A percentile compares a stretch with the other conserved stretches of the same genome.
These are phyloP conservation scores for Enteromius unitaeniatus DNA, from an alignment of 2,797 vertebrate genomes.

Conservation along the genomic window DNA sequence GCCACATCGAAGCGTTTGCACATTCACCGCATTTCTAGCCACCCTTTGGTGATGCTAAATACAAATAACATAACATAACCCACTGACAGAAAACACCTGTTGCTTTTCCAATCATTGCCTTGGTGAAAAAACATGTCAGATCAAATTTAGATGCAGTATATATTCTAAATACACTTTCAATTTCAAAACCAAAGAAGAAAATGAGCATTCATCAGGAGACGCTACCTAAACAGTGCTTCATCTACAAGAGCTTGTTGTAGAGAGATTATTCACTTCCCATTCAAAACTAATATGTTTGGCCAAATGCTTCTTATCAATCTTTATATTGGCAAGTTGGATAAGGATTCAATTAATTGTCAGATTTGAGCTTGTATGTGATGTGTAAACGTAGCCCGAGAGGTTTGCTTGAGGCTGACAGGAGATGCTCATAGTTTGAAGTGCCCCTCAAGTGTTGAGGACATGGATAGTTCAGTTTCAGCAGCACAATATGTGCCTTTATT, in stretches of 20 bases:
- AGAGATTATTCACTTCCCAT: background rate
- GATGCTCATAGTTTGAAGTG: background rate
- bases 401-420: background rate
- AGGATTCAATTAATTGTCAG: conserved; percentile 2
- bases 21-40: conserved; percentile 14
- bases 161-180: conserved; percentile 14
- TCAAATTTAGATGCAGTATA: conserved; percentile 29
- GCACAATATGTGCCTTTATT: conserved; percentile 70
- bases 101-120: background rate
- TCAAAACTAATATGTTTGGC: background rate
- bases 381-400: conserved; percentile 12
- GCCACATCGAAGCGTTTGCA: background rate
- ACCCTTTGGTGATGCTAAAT: conserved; percentile 10
- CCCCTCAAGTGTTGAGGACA: conserved; percentile 30
- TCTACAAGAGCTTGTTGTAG: background rate
- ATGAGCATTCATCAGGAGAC: background rate
- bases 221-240: background rate
- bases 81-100: conserved; percentile 17
- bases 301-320: background rate
- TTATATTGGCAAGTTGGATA: background rate
- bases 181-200: conserved; percentile 39
- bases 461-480: conserved; percentile 50
- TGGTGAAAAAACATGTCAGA: conserved; percentile 24
- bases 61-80: conserved; percentile 7
- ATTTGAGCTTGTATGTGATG: conserved; percentile 10